A percentile compares a stretch with the other conserved stretches of the same genome.
Evolutionary conservation across 2,797 vertebrate species (phyloP).

Genomic region (Alcedo quadribrachys): DNA sequence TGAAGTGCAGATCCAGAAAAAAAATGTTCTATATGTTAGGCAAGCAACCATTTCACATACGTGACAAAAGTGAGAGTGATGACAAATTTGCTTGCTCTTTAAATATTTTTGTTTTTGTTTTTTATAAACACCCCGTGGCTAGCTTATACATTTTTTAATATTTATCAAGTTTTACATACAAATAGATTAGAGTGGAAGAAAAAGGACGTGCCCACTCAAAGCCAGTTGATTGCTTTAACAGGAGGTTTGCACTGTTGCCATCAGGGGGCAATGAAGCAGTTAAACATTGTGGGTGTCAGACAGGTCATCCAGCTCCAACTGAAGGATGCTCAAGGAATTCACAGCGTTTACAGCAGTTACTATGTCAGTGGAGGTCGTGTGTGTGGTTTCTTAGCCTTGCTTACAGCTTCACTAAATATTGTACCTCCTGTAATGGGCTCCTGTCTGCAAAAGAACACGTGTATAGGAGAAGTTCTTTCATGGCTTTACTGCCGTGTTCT

Average conservation of each 20-base stretch:
- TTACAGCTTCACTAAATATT: not conserved
- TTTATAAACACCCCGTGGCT: not conserved
- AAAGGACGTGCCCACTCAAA: not conserved
- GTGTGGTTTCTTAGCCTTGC: not conserved
- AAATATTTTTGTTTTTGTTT: not conserved
- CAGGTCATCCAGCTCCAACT: not conserved
- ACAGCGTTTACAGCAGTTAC: not conserved
- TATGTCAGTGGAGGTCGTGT: not conserved
- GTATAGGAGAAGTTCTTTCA: not conserved
- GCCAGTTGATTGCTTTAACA: rapidly evolving
- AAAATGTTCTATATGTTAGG: not conserved
- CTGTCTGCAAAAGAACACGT: not conserved
- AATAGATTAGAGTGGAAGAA: not conserved
- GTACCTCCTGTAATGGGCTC: not conserved
- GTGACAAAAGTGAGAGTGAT: not conserved
- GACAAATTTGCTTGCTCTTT: not conserved
- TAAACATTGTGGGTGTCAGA: not conserved
- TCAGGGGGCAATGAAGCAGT: conserved; percentile 56
- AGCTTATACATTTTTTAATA: not conserved
- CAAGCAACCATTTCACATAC: not conserved
- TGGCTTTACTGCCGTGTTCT: rapidly evolving
- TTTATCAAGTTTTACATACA: not conserved
- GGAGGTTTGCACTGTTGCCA: not conserved
- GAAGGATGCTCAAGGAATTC: not conserved
- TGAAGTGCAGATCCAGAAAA: not conserved